Base-by-base conservation (phyloP, 2,888 invertebrate species). In the Spilarctia lutea region DNA sequence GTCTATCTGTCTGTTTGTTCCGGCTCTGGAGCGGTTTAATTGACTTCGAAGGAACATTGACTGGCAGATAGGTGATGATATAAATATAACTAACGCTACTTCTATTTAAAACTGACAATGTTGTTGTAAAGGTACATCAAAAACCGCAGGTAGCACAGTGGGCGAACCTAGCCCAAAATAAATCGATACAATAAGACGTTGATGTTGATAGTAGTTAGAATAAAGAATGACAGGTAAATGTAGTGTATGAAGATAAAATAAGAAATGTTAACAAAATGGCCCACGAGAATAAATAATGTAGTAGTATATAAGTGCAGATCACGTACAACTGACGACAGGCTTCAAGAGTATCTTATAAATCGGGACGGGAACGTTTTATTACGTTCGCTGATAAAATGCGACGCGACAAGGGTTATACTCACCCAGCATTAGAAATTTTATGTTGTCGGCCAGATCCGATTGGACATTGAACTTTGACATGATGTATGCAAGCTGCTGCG, bases 321-420 rank as follows among this genome's bases (percentile, higher is more conserved):
- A 73, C 69, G 73, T 73, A 35, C 42, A 18, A 60, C 39, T 68
- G 68, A 33, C 67, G 73, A 73, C 68, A 68, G 68, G 35, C 73
- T 48, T 73, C 68, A 69, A 73, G 35, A 52, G 48, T 8, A 39
- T 35, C 73, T 65, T 65, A 69, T 68, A 60, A 65, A 68, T 73
- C 73, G 73, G 48, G 48, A 68, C 63, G 35, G n/a, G 69, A 65
- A 52, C 73, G 68, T 68, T 73, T 67, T 67, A 72, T 72, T 52
- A 68, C 73, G 65, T 65, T 60, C 30, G 30, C 66, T 56, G 24
- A 67, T 42, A 27, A 20, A 35, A 67, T 42, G 72, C 30, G 52
- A 66, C 68, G 67, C 56, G 52, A 66, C 73, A 60, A 68, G 63
- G 68, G 73, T 45, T 39, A 45, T 63, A 24, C 39, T 60, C 39